Conservation (phyloP, 2,888 invertebrate species). For the Megaustenia siamemsis region DNA sequence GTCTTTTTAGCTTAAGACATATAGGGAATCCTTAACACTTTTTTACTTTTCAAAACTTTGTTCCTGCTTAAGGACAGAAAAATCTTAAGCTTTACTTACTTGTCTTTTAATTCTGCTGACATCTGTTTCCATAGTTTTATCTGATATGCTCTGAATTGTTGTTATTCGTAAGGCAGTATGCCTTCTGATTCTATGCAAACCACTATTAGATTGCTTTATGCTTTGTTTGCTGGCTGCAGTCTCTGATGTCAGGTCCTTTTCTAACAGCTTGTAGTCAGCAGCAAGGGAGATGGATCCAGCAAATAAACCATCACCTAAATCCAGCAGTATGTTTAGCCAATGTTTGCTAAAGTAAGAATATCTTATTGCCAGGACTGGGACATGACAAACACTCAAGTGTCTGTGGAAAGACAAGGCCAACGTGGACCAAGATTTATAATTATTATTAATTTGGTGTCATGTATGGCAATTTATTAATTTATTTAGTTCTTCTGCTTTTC, state of each 20-base stretch:
- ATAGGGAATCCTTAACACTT: too few relatives aligned
- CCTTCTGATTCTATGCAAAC: not conserved
- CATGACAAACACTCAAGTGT: constrained; percentile 7
- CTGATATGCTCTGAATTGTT: not conserved
- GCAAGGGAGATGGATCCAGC: not conserved
- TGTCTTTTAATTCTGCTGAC: not conserved
- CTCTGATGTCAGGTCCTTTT: not conserved
- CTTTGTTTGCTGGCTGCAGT: not conserved
- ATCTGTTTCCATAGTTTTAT: not conserved
- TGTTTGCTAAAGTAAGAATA: constrained; percentile 8
- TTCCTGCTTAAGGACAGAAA: constrained; percentile 44
- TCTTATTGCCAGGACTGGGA: not conserved
- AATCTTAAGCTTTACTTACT: constrained; percentile 42
- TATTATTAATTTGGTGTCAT: too few relatives aligned
- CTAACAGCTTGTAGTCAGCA: not conserved
- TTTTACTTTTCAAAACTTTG: constrained; percentile 30
- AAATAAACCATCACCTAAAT: not conserved
- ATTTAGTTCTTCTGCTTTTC: too few relatives aligned
- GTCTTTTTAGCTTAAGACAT: not conserved
- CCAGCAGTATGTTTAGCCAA: constrained; percentile 25
- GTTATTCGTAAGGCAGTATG: not conserved
- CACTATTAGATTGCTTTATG: not conserved
- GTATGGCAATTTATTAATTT: too few relatives aligned
- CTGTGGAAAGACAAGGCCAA: not conserved
- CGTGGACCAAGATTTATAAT: not conserved